Evolutionary conservation across 1,140 invertebrate genomes (phyloP).

Genomic region (Leguminivora glycinivorella): DNA sequence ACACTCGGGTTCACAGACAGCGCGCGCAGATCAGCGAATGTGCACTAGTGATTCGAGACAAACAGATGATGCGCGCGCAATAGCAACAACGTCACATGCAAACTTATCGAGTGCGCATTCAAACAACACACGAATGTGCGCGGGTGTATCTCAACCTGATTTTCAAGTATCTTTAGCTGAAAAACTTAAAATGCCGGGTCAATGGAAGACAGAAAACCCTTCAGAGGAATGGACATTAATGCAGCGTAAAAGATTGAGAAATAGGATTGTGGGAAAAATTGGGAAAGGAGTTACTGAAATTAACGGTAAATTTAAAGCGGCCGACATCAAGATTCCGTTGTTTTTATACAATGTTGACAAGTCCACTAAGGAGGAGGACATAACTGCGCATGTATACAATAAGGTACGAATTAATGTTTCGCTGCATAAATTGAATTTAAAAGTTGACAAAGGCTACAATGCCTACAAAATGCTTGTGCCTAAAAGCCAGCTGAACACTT

Average conservation of each 20-base stretch:
- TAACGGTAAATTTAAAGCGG: not conserved
- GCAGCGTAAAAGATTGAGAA: constrained; percentile 6
- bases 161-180: not conserved
- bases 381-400: not conserved
- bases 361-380: not conserved
- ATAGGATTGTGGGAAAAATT: not conserved
- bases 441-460: not conserved
- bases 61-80: not conserved
- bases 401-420: not conserved
- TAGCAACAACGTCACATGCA: not conserved
- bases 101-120: not conserved
- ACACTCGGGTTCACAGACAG: too few relatives aligned
- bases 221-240: not conserved
- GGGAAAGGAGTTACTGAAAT: not conserved
- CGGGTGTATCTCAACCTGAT: too few relatives aligned
- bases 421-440: not conserved
- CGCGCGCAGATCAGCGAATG: too few relatives aligned
- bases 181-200: not conserved
- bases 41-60: not conserved
- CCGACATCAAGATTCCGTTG: not conserved
- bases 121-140: not conserved
- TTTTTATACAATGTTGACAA: constrained; percentile 10
- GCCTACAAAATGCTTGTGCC: not conserved
- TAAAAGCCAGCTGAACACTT: not conserved
- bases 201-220: not conserved